phyloP scores from a whole-genome alignment of 2,797 vertebrate genomes.

The Scleropages formosus region DNA sequence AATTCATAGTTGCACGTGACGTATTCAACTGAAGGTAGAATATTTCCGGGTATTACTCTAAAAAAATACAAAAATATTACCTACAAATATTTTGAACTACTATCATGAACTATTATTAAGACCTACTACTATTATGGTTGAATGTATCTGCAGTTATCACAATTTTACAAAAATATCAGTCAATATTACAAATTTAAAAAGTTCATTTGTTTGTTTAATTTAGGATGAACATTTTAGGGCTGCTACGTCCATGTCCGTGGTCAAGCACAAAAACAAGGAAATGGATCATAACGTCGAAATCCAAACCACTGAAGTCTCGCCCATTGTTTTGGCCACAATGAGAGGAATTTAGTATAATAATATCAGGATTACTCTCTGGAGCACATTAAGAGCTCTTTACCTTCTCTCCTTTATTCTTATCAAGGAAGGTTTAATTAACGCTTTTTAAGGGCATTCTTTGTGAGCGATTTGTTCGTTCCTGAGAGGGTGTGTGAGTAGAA shows the following conservation, averaged over 20 bases:
- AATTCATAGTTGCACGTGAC: too few relatives aligned
- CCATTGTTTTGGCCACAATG: constrained; percentile 58
- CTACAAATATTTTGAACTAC: too few relatives aligned
- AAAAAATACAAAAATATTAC: too few relatives aligned
- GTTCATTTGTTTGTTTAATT: too few relatives aligned
- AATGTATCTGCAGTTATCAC: too few relatives aligned
- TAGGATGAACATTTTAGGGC: too few relatives aligned
- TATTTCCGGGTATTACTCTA: too few relatives aligned
- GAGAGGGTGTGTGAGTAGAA: constrained; percentile 22
- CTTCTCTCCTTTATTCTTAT: constrained; percentile 61
- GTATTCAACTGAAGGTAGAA: too few relatives aligned
- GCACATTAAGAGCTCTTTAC: constrained; percentile 56
- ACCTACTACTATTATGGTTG: too few relatives aligned
- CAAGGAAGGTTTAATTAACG: constrained; percentile 56
- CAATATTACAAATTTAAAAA: too few relatives aligned
- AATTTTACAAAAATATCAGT: too few relatives aligned
- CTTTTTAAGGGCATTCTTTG: constrained; percentile 58
- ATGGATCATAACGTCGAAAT: constrained; percentile 64
- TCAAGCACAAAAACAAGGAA: constrained; percentile 59
- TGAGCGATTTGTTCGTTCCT: constrained; percentile 56
- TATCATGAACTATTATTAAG: too few relatives aligned
- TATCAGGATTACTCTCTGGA: constrained; percentile 40
- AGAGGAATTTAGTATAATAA: constrained; percentile 55
- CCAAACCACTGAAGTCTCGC: constrained; percentile 62
- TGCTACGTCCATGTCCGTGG: neutral